Evolutionary conservation across 37 sponge, comb jelly and placozoan species (phyloP).

Genomic region (Spongilla lacustris): DNA sequence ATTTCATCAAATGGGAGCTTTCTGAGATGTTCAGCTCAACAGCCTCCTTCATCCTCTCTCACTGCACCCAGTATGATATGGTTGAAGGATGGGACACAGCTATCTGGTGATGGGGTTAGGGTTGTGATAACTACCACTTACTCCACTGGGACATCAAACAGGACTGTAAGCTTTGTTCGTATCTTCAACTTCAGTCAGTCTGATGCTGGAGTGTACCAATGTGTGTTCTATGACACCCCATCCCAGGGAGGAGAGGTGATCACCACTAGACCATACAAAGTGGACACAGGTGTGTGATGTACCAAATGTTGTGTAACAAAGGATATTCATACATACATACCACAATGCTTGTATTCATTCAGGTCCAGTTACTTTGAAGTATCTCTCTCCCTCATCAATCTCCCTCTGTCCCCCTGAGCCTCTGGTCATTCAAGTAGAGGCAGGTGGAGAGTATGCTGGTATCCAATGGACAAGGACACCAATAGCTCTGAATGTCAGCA

Average conservation of each 20-base stretch:
- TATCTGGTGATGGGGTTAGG: not conserved
- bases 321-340: too few species aligned
- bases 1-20: not conserved
- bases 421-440: not conserved
- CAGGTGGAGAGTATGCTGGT: not conserved
- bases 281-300: not conserved
- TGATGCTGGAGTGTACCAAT: not conserved
- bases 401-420: not conserved
- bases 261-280: slow-evolving; percentile 1
- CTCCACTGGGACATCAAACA: not conserved
- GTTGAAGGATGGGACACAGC: not conserved
- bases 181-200: not conserved
- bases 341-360: not conserved
- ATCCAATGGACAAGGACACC: not conserved
- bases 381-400: not conserved
- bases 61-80: not conserved
- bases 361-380: not conserved
- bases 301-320: too few species aligned
- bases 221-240: not conserved
- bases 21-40: not conserved
- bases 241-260: not conserved
- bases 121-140: not conserved
- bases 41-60: not conserved
- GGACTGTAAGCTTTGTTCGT: not conserved
- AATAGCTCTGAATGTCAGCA: not conserved